Evolutionary conservation across 2,888 invertebrate genomes (phyloP).

Genomic region (Philopedon plagiatum): DNA sequence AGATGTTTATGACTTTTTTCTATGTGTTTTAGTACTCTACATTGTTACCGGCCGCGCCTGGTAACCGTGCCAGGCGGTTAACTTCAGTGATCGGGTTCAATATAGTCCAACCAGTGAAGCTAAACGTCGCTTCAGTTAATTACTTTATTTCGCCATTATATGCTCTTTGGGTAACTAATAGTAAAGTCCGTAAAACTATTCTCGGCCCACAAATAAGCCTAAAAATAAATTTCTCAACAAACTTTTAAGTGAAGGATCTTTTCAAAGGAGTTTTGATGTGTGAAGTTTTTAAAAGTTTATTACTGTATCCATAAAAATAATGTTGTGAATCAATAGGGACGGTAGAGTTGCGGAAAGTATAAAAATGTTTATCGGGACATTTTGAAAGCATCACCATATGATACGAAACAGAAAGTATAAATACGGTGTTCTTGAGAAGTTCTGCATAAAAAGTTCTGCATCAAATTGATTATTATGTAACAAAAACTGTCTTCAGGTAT

Average conservation of each 20-base stretch:
- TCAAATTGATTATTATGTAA: no score
- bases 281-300: conserved; percentile 8
- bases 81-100: no score
- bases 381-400: not conserved
- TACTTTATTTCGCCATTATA: not conserved
- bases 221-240: conserved; percentile 3
- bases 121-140: no score
- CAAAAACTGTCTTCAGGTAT: no score
- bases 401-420: not conserved
- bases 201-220: not conserved
- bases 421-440: not conserved
- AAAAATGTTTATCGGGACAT: not conserved
- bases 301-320: conserved; percentile 2
- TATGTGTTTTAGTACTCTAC: no score
- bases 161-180: not conserved
- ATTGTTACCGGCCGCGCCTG: no score
- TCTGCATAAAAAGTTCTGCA: no score
- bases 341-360: not conserved
- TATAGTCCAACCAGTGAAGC: no score
- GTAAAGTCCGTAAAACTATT: conserved; percentile 7
- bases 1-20: no score
- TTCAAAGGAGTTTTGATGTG: conserved; percentile 5
- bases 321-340: not conserved
- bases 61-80: no score
- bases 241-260: not conserved